Base-by-base conservation (phyloP, 2,113 vertebrate genomes). In the Hymenochirus boettgeri region DNA sequence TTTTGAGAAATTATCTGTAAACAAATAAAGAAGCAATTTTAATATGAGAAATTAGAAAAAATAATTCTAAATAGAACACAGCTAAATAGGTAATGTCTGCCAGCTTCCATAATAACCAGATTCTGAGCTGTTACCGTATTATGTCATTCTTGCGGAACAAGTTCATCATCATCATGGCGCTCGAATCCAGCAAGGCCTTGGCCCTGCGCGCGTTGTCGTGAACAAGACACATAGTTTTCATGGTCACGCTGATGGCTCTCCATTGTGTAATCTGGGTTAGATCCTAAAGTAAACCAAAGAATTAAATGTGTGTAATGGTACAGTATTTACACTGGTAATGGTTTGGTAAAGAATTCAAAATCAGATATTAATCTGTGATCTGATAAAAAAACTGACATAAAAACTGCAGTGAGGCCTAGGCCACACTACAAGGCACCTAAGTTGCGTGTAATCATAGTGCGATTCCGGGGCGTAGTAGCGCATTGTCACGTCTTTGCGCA, bases 91-190 rank as follows among this genome's bases (percentile, higher is more conserved):
- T 35, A 9, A 35, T 11, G 33, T 35, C 10, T 31, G 29, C 18
- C 48, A 25, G 4, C 8, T 53, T 5, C 17, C 2, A 10, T n/a
- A n/a, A n/a, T n/a, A n/a, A n/a, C n/a, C n/a, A n/a, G n/a, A n/a
- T n/a, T n/a, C n/a, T n/a, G n/a, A 29, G 27, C 13, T 5, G 10
- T 57, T 70, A 99, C 96, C 19, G 94, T 99, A 71, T 98, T 75
- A 99, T 95, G 84, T 99, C 96, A 0, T 98, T 99, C 75, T 96
- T 99, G 60, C 96, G 90, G 77, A 99, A 99, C 96, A 73, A 99
- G 80, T 70, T 99, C 96, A 0, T 99, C 96, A 0, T 99, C 96
- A 0, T 99, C 96, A 0, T 99, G 96, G 0, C 96, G 86, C 74
- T 98, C 96, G 0, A 99, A 99, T 82, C 99, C 96, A 75, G 99